Evolutionary conservation across 2,797 vertebrate genomes (phyloP).

Genomic region (Callimico goeldii): DNA sequence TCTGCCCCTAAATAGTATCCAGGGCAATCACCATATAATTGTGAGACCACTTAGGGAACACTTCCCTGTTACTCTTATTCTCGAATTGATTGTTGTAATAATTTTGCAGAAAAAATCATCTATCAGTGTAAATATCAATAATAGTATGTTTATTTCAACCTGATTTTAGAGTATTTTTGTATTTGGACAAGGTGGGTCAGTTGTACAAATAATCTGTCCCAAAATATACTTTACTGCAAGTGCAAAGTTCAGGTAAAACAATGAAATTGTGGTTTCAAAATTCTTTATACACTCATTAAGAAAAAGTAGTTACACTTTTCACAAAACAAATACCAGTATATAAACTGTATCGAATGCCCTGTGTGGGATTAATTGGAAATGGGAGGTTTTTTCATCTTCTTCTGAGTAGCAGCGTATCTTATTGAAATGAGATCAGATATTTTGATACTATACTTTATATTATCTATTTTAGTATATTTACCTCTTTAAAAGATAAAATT

Average conservation of each 20-base stretch:
- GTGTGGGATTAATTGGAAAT: neutral
- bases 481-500: slow-evolving; percentile 4
- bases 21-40: neutral
- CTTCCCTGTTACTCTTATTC: neutral
- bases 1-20: neutral
- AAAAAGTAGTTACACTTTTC: neutral
- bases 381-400: neutral
- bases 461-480: neutral
- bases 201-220: neutral
- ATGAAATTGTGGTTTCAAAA: neutral
- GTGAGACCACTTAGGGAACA: neutral
- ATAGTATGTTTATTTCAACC: neutral
- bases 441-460: neutral
- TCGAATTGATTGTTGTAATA: neutral
- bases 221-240: neutral
- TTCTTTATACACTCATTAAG: neutral
- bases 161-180: neutral
- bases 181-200: neutral
- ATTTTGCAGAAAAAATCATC: neutral
- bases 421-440: neutral
- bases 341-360: neutral
- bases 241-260: neutral
- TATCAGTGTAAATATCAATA: neutral
- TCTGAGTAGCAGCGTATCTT: neutral
- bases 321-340: neutral